A percentile compares a stretch with the other conserved stretches of the same genome.
Conservation (phyloP, 2,888 invertebrate species). For the Leucophenga montana region DNA sequence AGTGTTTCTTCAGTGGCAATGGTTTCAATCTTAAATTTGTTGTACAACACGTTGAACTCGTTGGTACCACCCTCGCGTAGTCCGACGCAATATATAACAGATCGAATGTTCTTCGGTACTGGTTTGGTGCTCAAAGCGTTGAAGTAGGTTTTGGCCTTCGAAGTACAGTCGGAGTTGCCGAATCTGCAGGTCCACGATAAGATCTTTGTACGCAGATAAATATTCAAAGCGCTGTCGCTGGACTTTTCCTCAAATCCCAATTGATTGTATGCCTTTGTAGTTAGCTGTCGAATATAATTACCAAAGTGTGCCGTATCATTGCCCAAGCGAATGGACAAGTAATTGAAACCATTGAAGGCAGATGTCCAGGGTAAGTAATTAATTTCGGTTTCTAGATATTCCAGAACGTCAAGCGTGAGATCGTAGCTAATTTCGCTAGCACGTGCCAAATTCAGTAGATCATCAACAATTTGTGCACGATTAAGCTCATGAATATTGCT, state of each 20-base stretch:
- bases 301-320: conserved; percentile 57
- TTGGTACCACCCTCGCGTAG: conserved; percentile 77
- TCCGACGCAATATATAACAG: conserved; percentile 84
- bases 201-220: conserved; percentile 77
- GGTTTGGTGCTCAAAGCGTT: conserved; percentile 52
- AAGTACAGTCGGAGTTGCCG: conserved; percentile 77
- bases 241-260: conserved; percentile 74
- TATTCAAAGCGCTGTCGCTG: conserved; percentile 75
- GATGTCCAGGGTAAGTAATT: conserved; percentile 87
- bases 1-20: conserved; percentile 81
- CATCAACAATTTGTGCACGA: conserved; percentile 87
- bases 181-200: conserved; percentile 80
- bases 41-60: conserved; percentile 81
- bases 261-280: conserved; percentile 73
- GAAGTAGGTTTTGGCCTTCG: conserved; percentile 73
- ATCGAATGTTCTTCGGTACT: conserved; percentile 78
- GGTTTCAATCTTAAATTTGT: conserved; percentile 76
- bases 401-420: conserved; percentile 78
- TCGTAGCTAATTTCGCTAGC: conserved; percentile 78
- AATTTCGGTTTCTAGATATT: conserved; percentile 80
- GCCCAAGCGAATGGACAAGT: conserved; percentile 67
- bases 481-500: conserved; percentile 78
- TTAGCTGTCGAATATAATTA: conserved; percentile 73
- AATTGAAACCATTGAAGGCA: conserved; percentile 75
- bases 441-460: conserved; percentile 83